Evolutionary conservation across 2,113 vertebrate genomes (phyloP).

Genomic region (Macquaria ambigua): DNA sequence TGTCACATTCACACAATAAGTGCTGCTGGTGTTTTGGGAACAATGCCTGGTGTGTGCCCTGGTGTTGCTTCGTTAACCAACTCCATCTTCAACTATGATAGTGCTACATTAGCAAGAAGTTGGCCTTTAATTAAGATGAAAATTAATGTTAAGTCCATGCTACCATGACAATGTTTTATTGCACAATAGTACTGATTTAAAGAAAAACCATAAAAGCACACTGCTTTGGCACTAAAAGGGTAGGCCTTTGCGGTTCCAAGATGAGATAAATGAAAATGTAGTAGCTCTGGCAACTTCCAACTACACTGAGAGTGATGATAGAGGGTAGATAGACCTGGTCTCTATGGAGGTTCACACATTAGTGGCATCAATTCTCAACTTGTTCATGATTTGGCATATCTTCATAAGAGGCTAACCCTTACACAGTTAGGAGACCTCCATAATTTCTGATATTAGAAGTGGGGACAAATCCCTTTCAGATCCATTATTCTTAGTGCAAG

Average conservation of each 20-base stretch:
- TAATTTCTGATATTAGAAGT: background rate
- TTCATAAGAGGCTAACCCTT: background rate
- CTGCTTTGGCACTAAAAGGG: background rate
- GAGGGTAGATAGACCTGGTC: background rate
- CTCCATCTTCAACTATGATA: conserved; percentile 21
- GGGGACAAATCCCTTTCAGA: background rate
- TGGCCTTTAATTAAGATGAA: conserved; percentile 42
- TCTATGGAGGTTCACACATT: conserved; percentile 27
- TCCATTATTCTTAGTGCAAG: background rate
- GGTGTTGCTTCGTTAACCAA: conserved; percentile 50
- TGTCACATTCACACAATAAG: conserved; percentile 72
- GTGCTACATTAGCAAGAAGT: background rate
- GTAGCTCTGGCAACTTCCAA: background rate
- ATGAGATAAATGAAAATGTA: conserved; percentile 21
- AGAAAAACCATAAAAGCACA: background rate
- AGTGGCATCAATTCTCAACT: conserved; percentile 27
- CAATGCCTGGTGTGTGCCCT: conserved; percentile 15
- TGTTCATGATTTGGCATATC: background rate
- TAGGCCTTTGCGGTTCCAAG: background rate
- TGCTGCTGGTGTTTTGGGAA: conserved; percentile 29
- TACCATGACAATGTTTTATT: conserved; percentile 15
- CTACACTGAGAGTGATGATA: background rate
- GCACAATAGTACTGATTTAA: background rate
- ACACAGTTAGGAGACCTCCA: background rate
- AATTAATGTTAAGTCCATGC: conserved; percentile 33